Evolutionary conservation across 1,140 invertebrate species (phyloP).

Genomic region (Onthophagus taurus): DNA sequence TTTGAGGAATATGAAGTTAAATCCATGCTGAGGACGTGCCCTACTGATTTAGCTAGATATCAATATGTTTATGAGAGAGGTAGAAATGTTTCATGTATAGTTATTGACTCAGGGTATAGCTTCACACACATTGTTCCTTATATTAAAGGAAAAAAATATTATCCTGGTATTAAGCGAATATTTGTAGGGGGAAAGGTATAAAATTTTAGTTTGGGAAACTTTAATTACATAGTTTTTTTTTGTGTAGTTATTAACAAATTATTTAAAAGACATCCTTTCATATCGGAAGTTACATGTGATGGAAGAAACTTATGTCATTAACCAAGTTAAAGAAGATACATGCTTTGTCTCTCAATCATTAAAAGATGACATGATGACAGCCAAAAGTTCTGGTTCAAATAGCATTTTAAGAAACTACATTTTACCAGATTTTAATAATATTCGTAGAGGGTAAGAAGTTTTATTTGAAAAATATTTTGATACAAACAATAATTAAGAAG

Average conservation of each 20-base stretch:
- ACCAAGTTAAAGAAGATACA: conserved; percentile 96
- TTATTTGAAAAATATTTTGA: too few species aligned
- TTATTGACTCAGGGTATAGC: conserved; percentile 91
- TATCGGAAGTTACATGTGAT: conserved; percentile 96
- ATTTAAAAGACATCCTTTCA: conserved; percentile 95
- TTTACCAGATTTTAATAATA: conserved; percentile 62
- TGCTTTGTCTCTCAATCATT: conserved; percentile 91
- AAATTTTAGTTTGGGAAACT: neutral
- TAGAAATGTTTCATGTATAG: conserved; percentile 46
- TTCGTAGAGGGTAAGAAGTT: conserved; percentile 18
- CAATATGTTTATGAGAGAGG: conserved; percentile 40
- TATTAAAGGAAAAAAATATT: conserved; percentile 78
- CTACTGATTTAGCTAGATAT: conserved; percentile 58
- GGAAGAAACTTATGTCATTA: conserved; percentile 98
- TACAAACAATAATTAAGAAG: too few species aligned
- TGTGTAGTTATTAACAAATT: conserved; percentile 75
- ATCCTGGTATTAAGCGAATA: conserved; percentile 70
- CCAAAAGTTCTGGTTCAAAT: conserved; percentile 49
- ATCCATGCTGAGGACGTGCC: conserved; percentile 71
- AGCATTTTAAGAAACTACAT: conserved; percentile 82
- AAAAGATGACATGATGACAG: conserved; percentile 70
- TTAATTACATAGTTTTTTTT: conserved; percentile 5
- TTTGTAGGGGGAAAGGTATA: conserved; percentile 88
- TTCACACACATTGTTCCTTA: conserved; percentile 90
- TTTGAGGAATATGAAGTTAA: conserved; percentile 96